Base-by-base conservation (phyloP, 2,888 invertebrate genomes). In the Scaptomyza parva region DNA sequence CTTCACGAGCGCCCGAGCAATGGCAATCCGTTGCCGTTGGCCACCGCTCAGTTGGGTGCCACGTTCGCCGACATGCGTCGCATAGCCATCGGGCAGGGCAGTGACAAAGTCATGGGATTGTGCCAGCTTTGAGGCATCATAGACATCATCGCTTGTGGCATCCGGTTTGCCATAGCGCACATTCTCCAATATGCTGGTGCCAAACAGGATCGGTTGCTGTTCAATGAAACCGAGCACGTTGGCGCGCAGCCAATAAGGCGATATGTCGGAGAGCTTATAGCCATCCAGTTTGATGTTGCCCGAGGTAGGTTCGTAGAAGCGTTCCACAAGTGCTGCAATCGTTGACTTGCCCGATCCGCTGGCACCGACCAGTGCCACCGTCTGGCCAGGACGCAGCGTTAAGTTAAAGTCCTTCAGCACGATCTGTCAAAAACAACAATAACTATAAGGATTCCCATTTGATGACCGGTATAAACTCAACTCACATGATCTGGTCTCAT, bases 331-430 rank as follows among this genome's bases (percentile, higher is more conserved):
- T 0, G 96, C 94, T 2, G 96, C 98, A 18, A 99, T 94, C 0
- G 99, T 99, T 0, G 98, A 98, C 92, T 99, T 99, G 1, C 98
- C 98, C 89, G 97, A 97, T 2, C 99, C 99, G 39, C 98, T 98
- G 0, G 96, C 94, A 0, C 99, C 91, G 26, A 98, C 98, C 33
- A 99, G 94, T 0, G 99, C 99, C 0, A 98, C 95, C 0, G 97
- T 96, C 92, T 96, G 95, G 0, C 98, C 98, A 4, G 96, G 95
- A 0, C 96, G 96, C 78, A 99, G 94, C 55, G 93, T 93, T 52
- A 99, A 92, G 88, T 94, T 96, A 88, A 99, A 97, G 83, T 97
- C 93, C 69, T 96, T 94, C 44, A 99, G 92, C n/a, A 98, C 95
- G 24, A 92, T 87, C 95, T 96, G 92, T 0, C 3, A 24, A 1